A percentile compares a stretch with the other conserved stretches of the same genome.
Conservation (phyloP, 2,888 invertebrate genomes). For the Petrolisthes manimaculis region DNA sequence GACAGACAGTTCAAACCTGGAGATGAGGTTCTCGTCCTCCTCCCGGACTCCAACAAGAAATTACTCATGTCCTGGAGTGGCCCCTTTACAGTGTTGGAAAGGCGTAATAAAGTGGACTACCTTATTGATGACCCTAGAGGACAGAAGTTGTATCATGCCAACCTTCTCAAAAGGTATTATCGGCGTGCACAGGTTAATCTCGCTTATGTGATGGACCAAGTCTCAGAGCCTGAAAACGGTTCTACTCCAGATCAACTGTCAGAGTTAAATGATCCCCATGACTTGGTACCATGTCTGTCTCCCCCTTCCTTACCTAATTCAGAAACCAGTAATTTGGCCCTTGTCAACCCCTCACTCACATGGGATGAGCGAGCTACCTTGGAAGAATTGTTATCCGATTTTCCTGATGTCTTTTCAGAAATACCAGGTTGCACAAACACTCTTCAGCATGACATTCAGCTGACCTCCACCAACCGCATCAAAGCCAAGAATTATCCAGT, state of each 20-base stretch:
- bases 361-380: background rate
- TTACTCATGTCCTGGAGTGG: background rate
- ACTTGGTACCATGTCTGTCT: background rate
- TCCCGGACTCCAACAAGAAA: background rate
- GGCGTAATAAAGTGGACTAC: background rate
- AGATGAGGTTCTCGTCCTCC: background rate
- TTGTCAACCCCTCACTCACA: background rate
- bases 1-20: background rate
- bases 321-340: too few species aligned
- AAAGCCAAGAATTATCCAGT: conserved; percentile 15
- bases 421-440: conserved; percentile 19
- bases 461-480: background rate
- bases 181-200: background rate
- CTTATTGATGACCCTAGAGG: background rate
- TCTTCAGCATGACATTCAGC: background rate
- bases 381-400: too few species aligned
- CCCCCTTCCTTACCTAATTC: too few species aligned
- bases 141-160: background rate
- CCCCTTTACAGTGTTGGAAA: background rate
- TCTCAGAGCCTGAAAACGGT: background rate
- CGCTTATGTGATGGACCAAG: background rate
- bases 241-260: background rate
- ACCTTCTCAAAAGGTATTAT: background rate
- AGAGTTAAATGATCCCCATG: background rate
- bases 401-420: background rate